Evolutionary conservation across 2,888 invertebrate genomes (phyloP).

Genomic region (Agrochola circellaris): DNA sequence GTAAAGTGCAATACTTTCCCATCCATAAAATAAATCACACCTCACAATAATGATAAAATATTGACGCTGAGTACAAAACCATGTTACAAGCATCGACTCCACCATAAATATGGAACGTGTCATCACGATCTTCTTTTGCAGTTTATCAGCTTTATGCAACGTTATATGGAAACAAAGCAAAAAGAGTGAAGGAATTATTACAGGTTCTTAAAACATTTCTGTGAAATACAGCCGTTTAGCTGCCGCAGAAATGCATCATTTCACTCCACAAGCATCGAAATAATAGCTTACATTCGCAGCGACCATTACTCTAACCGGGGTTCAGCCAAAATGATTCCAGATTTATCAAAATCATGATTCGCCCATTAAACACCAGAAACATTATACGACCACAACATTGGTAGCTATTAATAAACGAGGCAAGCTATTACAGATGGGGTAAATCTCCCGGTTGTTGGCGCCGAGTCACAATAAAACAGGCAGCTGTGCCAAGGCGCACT

Average conservation of each 20-base stretch:
- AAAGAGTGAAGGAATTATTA: constrained; percentile 20
- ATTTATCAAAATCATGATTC: constrained; percentile 79
- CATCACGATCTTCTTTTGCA: constrained; percentile 45
- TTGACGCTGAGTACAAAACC: constrained; percentile 10
- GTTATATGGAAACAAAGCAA: background rate
- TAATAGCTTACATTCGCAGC: constrained; percentile 58
- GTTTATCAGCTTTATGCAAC: background rate
- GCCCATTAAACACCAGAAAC: constrained; percentile 77
- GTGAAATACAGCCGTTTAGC: background rate
- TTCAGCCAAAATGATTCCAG: constrained; percentile 70
- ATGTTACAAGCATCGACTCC: constrained; percentile 13
- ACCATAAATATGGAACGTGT: constrained; percentile 45
- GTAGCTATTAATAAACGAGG: constrained; percentile 80
- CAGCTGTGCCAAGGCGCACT: constrained; percentile 81
- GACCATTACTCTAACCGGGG: constrained; percentile 55
- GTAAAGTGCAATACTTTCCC: background rate
- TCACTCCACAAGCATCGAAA: constrained; percentile 37
- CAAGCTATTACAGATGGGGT: constrained; percentile 80
- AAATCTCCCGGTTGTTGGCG: constrained; percentile 83
- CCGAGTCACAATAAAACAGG: constrained; percentile 81
- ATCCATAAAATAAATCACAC: background rate
- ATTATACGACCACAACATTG: constrained; percentile 77
- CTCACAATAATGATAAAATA: constrained; percentile 16
- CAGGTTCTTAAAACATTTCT: constrained; percentile 18
- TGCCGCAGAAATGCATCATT: constrained; percentile 41